Percentiles rank a stretch among this genome's conserved stretches.
phyloP scores from a whole-genome alignment of 2,888 invertebrate genomes.

The Therioaphis trifolii region DNA sequence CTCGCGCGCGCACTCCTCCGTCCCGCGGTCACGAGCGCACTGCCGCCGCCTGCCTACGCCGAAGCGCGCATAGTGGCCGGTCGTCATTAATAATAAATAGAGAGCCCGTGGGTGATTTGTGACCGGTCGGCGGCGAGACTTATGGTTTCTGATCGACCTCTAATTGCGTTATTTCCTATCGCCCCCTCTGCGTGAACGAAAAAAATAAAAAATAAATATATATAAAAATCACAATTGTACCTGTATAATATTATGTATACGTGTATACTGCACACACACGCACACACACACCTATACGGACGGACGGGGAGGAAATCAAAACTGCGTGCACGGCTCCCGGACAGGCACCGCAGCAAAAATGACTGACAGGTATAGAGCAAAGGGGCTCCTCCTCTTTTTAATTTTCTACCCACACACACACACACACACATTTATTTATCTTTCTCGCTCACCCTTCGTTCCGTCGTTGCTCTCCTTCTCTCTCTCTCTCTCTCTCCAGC shows the following conservation, averaged over 20 bases:
- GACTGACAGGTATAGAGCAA: constrained; percentile 43
- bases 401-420: neutral
- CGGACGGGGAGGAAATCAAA: constrained; percentile 34
- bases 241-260: no score
- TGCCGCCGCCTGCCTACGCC: neutral
- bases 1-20: neutral
- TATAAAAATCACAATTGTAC: constrained; percentile 27
- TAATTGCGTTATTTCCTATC: constrained; percentile 60
- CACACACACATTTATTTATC: neutral
- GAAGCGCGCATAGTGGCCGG: neutral
- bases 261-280: neutral
- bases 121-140: constrained; percentile 30
- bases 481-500: neutral
- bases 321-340: neutral
- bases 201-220: neutral
- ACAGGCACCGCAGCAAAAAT: neutral
- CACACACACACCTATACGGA: neutral
- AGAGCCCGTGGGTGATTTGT: neutral
- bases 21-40: neutral
- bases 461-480: neutral
- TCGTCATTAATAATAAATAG: constrained; percentile 33
- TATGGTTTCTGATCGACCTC: constrained; percentile 54
- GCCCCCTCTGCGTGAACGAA: neutral
- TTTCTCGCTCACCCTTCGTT: neutral
- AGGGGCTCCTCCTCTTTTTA: constrained; percentile 2